These are phyloP conservation scores for Manis javanica DNA, from an alignment of 2,797 vertebrate species.

Conservation along the genomic window DNA sequence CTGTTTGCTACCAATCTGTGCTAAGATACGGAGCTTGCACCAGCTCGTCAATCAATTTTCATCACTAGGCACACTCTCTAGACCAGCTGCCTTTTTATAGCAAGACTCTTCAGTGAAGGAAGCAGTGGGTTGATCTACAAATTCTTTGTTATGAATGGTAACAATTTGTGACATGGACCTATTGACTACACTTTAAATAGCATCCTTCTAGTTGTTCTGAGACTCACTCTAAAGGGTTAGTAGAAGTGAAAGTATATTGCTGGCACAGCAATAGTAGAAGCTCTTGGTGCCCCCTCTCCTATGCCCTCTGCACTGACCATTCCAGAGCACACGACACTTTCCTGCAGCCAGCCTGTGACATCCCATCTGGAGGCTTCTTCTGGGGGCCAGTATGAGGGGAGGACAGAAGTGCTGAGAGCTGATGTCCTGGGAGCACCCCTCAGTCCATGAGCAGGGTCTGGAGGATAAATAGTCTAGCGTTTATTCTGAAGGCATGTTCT, in stretches of 20 bases:
- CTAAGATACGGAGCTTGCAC: not conserved
- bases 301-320: not conserved
- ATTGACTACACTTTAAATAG: not conserved
- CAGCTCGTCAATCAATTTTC: no score
- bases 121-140: not conserved
- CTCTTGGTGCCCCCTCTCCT: not conserved
- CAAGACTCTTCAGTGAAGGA: not conserved
- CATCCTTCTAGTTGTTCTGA: not conserved
- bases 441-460: not conserved
- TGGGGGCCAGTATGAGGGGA: rapidly evolving
- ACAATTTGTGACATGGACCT: not conserved
- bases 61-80: not conserved
- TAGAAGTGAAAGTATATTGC: not conserved
- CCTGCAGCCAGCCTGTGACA: not conserved
- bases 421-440: not conserved
- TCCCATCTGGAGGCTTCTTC: not conserved
- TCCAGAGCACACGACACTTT: rapidly evolving
- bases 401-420: not conserved
- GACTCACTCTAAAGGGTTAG: not conserved
- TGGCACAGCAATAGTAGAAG: not conserved
- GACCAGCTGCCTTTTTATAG: not conserved
- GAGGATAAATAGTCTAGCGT: not conserved
- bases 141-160: not conserved
- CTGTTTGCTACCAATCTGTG: not conserved
- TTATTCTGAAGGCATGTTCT: not conserved